A percentile compares a stretch with the other conserved stretches of the same genome.
Conservation (phyloP, 2,797 vertebrate species). For the Scomberomorus guttatus region DNA sequence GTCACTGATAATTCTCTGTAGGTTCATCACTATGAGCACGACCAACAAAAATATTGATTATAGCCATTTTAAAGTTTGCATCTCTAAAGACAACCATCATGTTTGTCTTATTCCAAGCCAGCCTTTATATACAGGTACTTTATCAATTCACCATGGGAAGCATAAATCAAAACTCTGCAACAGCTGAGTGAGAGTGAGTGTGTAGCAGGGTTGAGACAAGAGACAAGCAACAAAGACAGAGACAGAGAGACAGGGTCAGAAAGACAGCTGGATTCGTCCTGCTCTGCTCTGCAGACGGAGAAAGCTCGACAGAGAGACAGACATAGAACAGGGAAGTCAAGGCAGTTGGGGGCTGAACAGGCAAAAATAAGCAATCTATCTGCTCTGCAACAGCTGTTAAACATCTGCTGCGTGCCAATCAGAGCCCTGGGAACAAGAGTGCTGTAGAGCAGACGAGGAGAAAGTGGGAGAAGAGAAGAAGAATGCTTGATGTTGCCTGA, state of each 20-base stretch:
- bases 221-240: background rate
- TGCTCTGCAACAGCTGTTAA: constrained; percentile 56
- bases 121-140: background rate
- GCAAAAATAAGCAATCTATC: constrained; percentile 49
- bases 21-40: too few species aligned
- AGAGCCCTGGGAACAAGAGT: constrained; percentile 32
- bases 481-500: constrained; percentile 42
- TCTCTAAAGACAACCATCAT: background rate
- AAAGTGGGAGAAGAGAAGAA: constrained; percentile 26
- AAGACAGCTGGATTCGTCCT: constrained; percentile 1
- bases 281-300: background rate
- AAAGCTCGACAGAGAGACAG: constrained; percentile 7
- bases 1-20: too few species aligned
- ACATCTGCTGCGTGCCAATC: constrained; percentile 68
- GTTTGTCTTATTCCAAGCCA: background rate
- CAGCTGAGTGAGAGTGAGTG: background rate
- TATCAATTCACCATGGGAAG: background rate
- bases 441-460: constrained; percentile 16
- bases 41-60: too few species aligned
- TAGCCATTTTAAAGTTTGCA: background rate
- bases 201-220: background rate
- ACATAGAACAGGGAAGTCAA: background rate
- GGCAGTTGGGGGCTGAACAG: constrained; percentile 33
- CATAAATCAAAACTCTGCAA: background rate
- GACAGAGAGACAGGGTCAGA: background rate